Evolutionary conservation across 2,888 invertebrate genomes (phyloP), one percentile per base, ranked within the genome.

Genomic region (Iselma pallidipennis): DNA sequence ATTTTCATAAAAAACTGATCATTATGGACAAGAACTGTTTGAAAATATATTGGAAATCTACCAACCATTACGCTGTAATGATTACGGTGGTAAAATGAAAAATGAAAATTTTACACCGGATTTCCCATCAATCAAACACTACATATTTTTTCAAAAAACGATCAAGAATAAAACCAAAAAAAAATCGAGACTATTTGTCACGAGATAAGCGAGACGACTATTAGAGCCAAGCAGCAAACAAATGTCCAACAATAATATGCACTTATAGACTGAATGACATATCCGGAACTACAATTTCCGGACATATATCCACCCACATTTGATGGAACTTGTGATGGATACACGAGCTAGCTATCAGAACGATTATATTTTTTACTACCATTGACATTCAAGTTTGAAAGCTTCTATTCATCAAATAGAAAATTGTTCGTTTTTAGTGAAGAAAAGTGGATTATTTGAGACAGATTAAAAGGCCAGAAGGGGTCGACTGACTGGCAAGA

Each of bases 231-330:
- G 23, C n/a, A n/a, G 21, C 52, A 52, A 52, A 52, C 52, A 33
- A 52, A 52, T 33, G 23, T 52, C 29, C 28, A 31, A 50, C 50
- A 37, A n/a, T n/a, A 42, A 42, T 51, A 52, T 52, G 28, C 28
- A 52, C 31, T 52, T 52, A 52, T 21, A 45, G 21, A 23, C n/a
- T 49, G 28, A 56, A 48, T 31, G 33, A 49, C 49, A 49, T 56
- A 29, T 56, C 56, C 56, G 56, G 56, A 48, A 48, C 42, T 56
- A 29, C 48, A 56, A 56, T 42, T 56, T 56, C 56, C 56, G 56
- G 56, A 56, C 25, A 26, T 53, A 12, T 6, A 49, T 31, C 48
- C 56, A 49, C 56, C 56, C 56, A 56, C 56, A 19, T 53, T 33
- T 33, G 26, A 53, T 53, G 52, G 52, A 29, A 52, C 52, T n/a